These are phyloP conservation scores for Eulithis prunata DNA, from an alignment of 2,888 invertebrate species.

Conservation along the genomic window DNA sequence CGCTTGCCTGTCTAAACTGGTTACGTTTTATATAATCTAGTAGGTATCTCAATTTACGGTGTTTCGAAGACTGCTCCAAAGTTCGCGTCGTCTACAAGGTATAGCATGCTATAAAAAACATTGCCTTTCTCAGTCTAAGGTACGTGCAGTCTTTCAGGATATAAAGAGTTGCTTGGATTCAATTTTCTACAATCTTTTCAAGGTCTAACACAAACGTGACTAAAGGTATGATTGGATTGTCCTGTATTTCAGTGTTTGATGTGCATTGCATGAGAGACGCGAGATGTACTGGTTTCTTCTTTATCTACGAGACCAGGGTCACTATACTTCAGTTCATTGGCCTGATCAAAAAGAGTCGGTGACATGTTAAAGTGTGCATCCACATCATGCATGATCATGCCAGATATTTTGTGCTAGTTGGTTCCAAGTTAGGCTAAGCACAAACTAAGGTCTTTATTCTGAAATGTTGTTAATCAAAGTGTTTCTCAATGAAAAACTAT, in stretches of 20 bases:
- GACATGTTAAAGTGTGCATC: background rate
- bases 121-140: background rate
- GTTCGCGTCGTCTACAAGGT: background rate
- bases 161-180: background rate
- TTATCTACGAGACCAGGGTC: background rate
- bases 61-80: background rate
- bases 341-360: background rate
- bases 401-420: background rate
- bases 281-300: background rate
- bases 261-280: slow-evolving; percentile 2
- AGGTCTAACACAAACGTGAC: background rate
- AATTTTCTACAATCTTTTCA: background rate
- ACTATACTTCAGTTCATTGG: background rate
- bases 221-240: slow-evolving; percentile 8
- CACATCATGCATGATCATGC: background rate
- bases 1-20: background rate
- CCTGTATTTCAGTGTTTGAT: slow-evolving; percentile 11
- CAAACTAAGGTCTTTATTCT: too few species aligned
- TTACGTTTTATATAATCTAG: background rate
- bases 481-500: too few species aligned
- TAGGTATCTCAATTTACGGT: background rate
- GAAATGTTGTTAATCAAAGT: too few species aligned
- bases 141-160: slow-evolving; percentile 4
- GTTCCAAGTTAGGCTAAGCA: background rate
- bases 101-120: background rate